Conservation (phyloP, 2,113 vertebrate genomes). For the Pteropus alecto region DNA sequence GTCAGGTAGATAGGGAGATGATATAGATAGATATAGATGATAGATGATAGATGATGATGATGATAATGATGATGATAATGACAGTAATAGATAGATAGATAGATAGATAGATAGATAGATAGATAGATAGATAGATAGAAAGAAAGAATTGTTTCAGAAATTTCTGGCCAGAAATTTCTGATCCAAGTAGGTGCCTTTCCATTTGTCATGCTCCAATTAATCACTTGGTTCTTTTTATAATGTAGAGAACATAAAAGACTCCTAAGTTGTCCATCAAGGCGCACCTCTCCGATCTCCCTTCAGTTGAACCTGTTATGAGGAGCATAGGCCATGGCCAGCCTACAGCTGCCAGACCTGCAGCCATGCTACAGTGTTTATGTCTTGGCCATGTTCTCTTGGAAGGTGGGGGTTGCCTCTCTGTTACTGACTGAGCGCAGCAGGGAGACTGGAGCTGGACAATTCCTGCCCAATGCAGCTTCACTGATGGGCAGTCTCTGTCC, state of each 20-base stretch:
- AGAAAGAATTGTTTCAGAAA: background rate
- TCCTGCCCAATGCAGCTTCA: background rate
- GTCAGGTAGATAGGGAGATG: background rate
- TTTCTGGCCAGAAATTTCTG: background rate
- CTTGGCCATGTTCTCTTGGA: background rate
- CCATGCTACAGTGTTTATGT: background rate
- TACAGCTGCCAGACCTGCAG: too few relatives aligned
- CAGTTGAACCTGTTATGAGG: too few relatives aligned
- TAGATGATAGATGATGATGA: background rate
- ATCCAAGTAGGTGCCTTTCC: background rate
- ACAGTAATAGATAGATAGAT: background rate
- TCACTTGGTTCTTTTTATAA: background rate
- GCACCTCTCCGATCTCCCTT: background rate
- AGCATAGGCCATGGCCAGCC: background rate
- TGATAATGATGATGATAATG: background rate
- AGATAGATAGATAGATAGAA: background rate
- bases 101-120: background rate
- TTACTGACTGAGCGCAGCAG: background rate
- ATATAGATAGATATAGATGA: background rate
- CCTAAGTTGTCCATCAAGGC: background rate
- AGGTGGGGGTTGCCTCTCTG: background rate
- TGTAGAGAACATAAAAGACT: background rate
- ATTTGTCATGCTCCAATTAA: background rate
- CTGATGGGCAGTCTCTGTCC: background rate
- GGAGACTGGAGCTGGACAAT: background rate